phyloP scores from a whole-genome alignment of 2,888 invertebrate genomes.

The Microctonus aethiopoides region DNA sequence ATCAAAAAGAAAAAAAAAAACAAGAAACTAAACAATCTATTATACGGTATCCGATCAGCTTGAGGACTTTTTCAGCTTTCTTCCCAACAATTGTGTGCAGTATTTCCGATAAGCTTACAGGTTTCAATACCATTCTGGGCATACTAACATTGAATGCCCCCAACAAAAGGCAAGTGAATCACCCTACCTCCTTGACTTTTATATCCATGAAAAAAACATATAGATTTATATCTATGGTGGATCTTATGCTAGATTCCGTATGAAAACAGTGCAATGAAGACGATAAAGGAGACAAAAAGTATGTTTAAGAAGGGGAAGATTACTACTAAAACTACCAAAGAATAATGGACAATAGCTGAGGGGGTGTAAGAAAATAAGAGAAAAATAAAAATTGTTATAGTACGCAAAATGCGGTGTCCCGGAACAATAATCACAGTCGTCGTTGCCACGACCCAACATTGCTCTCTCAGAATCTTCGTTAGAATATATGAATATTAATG shows the following conservation, averaged over 20 bases:
- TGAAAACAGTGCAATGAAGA: not conserved
- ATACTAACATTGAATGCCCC: conserved; percentile 2
- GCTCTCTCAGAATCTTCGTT: conserved; percentile 20
- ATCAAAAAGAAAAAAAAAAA: too few relatives aligned
- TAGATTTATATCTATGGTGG: not conserved
- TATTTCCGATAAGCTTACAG: not conserved
- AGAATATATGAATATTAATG: conserved; percentile 32
- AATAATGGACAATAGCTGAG: conserved; percentile 18
- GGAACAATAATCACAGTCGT: conserved; percentile 30
- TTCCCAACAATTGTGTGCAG: not conserved
- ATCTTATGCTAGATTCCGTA: not conserved
- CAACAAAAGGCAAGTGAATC: conserved; percentile 18
- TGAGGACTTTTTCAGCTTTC: not conserved
- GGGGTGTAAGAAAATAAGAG: not conserved
- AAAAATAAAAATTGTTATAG: not conserved
- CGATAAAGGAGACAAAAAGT: not conserved
- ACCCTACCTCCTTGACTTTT: not conserved
- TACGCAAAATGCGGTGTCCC: conserved; percentile 15
- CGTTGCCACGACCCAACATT: conserved; percentile 22
- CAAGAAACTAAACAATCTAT: not conserved
- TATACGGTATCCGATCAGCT: not conserved
- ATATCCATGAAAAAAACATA: not conserved
- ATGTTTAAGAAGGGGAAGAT: not conserved
- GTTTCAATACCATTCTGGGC: not conserved
- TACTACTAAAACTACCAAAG: not conserved